These are phyloP conservation scores for Chaunax sp. DNA, from an alignment of 2,797 vertebrate species.

Conservation along the genomic window DNA sequence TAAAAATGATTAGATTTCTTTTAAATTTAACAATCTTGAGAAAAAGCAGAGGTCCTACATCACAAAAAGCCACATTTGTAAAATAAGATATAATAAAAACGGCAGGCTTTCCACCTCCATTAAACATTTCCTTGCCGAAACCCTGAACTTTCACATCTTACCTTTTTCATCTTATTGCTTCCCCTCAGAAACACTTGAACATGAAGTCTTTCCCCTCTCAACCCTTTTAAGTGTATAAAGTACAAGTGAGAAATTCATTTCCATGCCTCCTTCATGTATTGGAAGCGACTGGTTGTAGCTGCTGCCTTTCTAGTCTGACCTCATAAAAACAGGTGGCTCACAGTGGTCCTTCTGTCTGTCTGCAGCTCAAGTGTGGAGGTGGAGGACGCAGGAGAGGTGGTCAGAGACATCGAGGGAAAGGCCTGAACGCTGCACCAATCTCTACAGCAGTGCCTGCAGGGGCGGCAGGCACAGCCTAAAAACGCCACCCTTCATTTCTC, in stretches of 20 bases:
- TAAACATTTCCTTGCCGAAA: not conserved
- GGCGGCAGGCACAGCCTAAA: conserved; percentile 68
- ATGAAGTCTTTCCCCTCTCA: not conserved
- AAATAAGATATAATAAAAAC: too few relatives aligned
- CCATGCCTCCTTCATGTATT: too few relatives aligned
- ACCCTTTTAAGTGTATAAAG: not conserved
- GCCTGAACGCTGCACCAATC: conserved; percentile 38
- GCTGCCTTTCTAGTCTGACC: not conserved
- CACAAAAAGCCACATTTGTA: too few relatives aligned
- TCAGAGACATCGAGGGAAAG: conserved; percentile 80
- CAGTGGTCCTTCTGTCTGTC: conserved; percentile 3
- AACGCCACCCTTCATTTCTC: not conserved
- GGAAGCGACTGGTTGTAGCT: too few relatives aligned
- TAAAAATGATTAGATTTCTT: too few relatives aligned
- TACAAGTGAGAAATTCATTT: conserved; percentile 1
- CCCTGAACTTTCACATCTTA: not conserved
- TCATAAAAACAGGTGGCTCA: conserved; percentile 3
- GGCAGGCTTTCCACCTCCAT: not conserved
- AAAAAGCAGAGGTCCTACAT: too few relatives aligned
- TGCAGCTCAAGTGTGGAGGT: conserved; percentile 77
- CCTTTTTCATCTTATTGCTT: not conserved
- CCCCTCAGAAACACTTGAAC: not conserved
- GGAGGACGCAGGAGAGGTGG: conserved; percentile 80
- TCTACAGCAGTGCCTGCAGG: conserved; percentile 60
- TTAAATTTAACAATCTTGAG: too few relatives aligned